Conservation (phyloP, 64 coral and sea anemone genomes). For the Catalaphyllia jardinei region DNA sequence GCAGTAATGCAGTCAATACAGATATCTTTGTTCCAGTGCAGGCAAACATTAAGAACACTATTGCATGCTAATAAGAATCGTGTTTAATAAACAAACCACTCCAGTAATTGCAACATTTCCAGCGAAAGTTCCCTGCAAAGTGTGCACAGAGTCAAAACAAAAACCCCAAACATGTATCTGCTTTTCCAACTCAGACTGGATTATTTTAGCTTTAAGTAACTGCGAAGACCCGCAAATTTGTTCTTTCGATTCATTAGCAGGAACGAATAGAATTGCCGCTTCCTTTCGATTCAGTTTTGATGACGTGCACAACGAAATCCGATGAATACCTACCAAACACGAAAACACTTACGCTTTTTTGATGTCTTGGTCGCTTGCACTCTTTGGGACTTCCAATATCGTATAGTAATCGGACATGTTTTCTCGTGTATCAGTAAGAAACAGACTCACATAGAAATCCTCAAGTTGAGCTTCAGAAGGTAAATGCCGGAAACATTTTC, state of each 20-base stretch:
- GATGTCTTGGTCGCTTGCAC: conserved; percentile 85
- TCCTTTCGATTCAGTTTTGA: neutral
- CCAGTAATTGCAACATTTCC: neutral
- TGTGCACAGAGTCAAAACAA: neutral
- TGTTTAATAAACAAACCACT: neutral
- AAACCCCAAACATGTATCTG: neutral
- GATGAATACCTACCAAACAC: neutral
- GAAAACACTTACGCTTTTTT: conserved; percentile 89
- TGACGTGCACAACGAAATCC: neutral
- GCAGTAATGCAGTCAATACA: neutral
- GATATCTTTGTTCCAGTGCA: neutral
- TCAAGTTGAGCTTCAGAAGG: neutral
- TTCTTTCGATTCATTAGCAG: no score
- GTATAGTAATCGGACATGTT: conserved; percentile 95
- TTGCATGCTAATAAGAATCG: neutral
- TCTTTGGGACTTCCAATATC: conserved; percentile 69
- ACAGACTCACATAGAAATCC: neutral
- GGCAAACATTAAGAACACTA: neutral
- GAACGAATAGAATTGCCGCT: neutral
- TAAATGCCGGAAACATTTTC: neutral
- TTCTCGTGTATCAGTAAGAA: neutral
- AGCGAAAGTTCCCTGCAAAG: neutral
- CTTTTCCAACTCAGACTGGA: neutral
- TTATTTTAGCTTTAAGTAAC: no score
- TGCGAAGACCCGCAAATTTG: no score